Conservation (phyloP, 2,888 invertebrate genomes). For the Lasius fuliginosus region DNA sequence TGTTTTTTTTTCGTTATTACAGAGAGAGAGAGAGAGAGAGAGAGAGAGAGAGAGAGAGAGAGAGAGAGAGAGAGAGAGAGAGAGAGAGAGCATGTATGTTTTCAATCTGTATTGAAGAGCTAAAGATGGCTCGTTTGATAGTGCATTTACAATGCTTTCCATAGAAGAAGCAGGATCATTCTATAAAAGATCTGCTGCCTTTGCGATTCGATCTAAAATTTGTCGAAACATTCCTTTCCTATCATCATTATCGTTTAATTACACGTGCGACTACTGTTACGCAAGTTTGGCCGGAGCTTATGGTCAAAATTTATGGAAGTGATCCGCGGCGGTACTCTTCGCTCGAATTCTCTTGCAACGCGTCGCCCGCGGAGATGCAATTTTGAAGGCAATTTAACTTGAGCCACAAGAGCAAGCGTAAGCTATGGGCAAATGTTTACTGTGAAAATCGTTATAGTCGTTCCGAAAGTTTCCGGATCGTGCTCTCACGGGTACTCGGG, state of each 20-base stretch:
- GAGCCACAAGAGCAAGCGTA: slow-evolving; percentile 69
- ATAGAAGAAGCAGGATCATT: not conserved
- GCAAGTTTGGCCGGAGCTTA: slow-evolving; percentile 50
- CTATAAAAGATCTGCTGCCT: not conserved
- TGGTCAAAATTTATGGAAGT: slow-evolving; percentile 69
- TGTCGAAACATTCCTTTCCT: slow-evolving; percentile 38
- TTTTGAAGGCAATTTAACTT: slow-evolving; percentile 79
- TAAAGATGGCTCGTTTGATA: not conserved
- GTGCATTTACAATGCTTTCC: slow-evolving; percentile 17
- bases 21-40: not conserved
- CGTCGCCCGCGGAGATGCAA: slow-evolving; percentile 68
- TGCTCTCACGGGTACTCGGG: slow-evolving; percentile 42
- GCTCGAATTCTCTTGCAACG: slow-evolving; percentile 56
- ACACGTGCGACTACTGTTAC: slow-evolving; percentile 39
- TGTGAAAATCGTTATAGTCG: slow-evolving; percentile 72
- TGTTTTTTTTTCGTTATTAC: not conserved
- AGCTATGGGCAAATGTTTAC: slow-evolving; percentile 73
- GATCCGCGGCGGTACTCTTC: slow-evolving; percentile 56
- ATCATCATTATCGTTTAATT: slow-evolving; percentile 68
- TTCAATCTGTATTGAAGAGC: not conserved
- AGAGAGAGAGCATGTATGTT: not conserved
- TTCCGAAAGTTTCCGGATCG: slow-evolving; percentile 55
- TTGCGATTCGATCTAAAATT: not conserved
- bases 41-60: no score
- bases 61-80: no score